A percentile compares a stretch with the other conserved stretches of the same genome.
Conservation (phyloP, 2,888 invertebrate species). For the Microchrysa polita region DNA sequence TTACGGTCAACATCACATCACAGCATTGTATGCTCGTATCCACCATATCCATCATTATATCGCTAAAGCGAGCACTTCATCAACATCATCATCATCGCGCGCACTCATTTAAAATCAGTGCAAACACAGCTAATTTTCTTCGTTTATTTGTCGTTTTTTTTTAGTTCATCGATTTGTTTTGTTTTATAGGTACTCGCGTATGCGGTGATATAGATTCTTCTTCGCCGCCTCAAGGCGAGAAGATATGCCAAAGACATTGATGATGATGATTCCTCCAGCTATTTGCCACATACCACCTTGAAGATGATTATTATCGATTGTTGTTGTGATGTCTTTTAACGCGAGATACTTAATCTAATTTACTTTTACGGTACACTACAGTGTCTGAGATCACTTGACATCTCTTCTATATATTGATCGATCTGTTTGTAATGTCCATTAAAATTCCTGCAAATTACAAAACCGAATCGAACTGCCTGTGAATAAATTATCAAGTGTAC, state of each 20-base stretch:
- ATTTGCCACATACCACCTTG: not conserved
- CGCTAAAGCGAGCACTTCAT: not conserved
- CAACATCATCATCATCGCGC: constrained; percentile 11
- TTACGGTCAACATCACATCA: too few species aligned
- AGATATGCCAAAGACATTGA: too few species aligned
- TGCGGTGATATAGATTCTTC: too few species aligned
- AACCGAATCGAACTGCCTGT: constrained; percentile 36
- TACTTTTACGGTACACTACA: constrained; percentile 23
- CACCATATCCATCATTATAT: not conserved
- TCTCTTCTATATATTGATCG: not conserved
- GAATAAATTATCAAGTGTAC: constrained; percentile 24
- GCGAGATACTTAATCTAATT: constrained; percentile 34
- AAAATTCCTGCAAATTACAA: constrained; percentile 44
- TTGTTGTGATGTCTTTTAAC: not conserved
- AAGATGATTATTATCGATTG: not conserved
- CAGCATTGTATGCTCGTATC: too few species aligned
- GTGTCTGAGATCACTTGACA: not conserved
- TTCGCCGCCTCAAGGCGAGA: not conserved
- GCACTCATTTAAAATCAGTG: constrained; percentile 28
- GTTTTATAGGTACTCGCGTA: not conserved
- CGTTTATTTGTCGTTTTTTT: constrained; percentile 15
- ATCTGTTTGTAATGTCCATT: constrained; percentile 17
- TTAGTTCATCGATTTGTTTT: not conserved
- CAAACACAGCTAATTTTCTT: constrained; percentile 37
- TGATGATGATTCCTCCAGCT: not conserved